phyloP scores from a whole-genome alignment of 2,888 invertebrate genomes.

The Hypsopygia costalis region DNA sequence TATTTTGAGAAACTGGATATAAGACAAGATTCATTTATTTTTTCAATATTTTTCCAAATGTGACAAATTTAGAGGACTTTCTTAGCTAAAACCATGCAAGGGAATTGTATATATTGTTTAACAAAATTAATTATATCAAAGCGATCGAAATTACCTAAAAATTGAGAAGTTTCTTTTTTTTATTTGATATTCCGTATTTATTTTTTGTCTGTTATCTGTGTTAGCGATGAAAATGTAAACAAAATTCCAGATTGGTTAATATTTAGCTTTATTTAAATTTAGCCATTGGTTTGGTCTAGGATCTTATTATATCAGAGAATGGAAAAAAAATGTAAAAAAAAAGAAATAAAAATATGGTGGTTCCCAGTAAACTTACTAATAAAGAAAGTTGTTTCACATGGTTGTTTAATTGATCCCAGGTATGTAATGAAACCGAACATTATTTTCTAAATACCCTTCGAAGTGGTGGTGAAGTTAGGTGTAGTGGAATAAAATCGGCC shows the following conservation, averaged over 20 bases:
- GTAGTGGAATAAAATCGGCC: too few relatives aligned
- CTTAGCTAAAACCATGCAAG: too few relatives aligned
- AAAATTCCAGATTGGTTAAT: conserved; percentile 7
- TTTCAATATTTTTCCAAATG: too few relatives aligned
- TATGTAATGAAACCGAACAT: too few relatives aligned
- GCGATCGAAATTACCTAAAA: conserved; percentile 1
- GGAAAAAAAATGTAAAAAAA: conserved; percentile 14
- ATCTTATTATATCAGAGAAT: conserved; percentile 19
- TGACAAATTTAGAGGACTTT: too few relatives aligned
- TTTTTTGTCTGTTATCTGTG: conserved; percentile 1
- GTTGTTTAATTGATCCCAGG: conserved; percentile 12
- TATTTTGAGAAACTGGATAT: conserved; percentile 1
- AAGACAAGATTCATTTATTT: too few relatives aligned
- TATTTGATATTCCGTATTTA: too few relatives aligned
- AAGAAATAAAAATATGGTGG: conserved; percentile 13
- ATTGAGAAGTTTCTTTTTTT: background rate
- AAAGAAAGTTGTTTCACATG: conserved; percentile 21
- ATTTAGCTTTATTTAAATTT: conserved; percentile 13
- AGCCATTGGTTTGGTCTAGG: conserved; percentile 26
- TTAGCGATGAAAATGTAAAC: conserved; percentile 5
- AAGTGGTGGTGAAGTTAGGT: too few relatives aligned
- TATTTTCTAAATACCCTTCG: too few relatives aligned
- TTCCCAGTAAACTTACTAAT: conserved; percentile 18
- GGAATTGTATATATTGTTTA: too few relatives aligned
- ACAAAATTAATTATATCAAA: too few relatives aligned